A percentile compares a stretch with the other conserved stretches of the same genome.
These are phyloP conservation scores for Etia nguti DNA, from an alignment of 2,113 vertebrate species.

Conservation along the genomic window DNA sequence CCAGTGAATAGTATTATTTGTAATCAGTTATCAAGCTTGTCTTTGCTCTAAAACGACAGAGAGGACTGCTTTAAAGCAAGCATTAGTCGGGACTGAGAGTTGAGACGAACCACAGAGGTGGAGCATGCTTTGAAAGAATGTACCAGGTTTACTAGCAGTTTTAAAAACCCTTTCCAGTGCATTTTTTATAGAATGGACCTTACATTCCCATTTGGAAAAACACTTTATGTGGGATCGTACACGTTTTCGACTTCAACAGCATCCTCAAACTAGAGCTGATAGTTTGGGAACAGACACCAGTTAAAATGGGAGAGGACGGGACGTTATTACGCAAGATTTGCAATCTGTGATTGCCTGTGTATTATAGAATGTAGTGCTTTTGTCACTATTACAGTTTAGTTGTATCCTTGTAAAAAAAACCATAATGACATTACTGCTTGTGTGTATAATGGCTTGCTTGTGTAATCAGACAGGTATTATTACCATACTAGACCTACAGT, in stretches of 20 bases:
- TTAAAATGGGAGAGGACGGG: slow-evolving; percentile 12
- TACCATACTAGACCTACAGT: slow-evolving; percentile 65
- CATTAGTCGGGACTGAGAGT: not conserved
- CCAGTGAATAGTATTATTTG: not conserved
- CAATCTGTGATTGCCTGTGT: slow-evolving; percentile 98
- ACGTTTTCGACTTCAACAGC: not conserved
- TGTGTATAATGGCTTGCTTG: slow-evolving; percentile 63
- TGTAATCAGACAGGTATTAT: slow-evolving; percentile 61
- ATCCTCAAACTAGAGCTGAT: not conserved
- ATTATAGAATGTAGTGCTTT: slow-evolving; percentile 77
- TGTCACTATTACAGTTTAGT: slow-evolving; percentile 79
- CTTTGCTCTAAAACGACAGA: not conserved
- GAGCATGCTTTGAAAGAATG: slow-evolving; percentile 6
- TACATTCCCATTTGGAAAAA: not conserved
- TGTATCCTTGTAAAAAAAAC: slow-evolving; percentile 72
- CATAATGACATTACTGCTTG: slow-evolving; percentile 58
- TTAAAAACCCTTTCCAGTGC: not conserved
- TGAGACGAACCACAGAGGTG: not conserved
- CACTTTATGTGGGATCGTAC: not conserved
- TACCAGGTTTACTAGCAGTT: not conserved
- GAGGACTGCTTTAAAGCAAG: not conserved
- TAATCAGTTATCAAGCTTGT: not conserved
- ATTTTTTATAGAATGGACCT: not conserved
- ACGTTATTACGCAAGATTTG: slow-evolving; percentile 75
- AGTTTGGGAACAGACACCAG: slow-evolving; percentile 19